A percentile compares a stretch with the other conserved stretches of the same genome.
phyloP scores from a whole-genome alignment of 2,113 vertebrate species.

The Mustela nigripes region DNA sequence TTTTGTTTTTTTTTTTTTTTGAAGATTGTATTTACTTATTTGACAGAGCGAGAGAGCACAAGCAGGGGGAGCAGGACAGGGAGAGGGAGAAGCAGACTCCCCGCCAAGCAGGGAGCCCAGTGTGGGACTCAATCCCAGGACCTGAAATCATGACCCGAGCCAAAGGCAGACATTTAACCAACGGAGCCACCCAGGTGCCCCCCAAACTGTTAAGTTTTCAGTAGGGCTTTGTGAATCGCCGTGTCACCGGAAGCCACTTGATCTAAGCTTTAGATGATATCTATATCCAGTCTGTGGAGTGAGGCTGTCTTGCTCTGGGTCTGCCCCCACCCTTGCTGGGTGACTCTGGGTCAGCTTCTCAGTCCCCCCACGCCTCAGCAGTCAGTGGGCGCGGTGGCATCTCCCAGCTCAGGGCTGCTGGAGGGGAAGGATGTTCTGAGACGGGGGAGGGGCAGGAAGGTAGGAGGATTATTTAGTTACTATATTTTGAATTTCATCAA shows the following conservation, averaged over 20 bases:
- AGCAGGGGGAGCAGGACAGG: not conserved
- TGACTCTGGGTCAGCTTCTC: not conserved
- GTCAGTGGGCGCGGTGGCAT: not conserved
- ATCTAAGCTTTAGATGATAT: not conserved
- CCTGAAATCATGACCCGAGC: too few species aligned
- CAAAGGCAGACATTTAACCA: not conserved
- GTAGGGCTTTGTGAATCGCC: not conserved
- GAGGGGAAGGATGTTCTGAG: not conserved
- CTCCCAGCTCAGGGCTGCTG: not conserved
- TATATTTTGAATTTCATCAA: not conserved
- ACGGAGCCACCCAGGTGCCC: not conserved
- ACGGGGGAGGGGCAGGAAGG: not conserved
- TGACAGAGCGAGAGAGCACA: not conserved
- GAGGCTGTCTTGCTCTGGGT: not conserved
- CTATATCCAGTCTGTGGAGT: not conserved
- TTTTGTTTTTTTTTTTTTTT: not conserved
- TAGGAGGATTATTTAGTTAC: too few species aligned
- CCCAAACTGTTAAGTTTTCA: not conserved
- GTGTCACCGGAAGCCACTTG: not conserved
- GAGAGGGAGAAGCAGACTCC: not conserved
- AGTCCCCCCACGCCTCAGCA: not conserved
- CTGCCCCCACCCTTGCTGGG: not conserved
- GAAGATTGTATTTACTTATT: not conserved
- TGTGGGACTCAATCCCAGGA: not conserved
- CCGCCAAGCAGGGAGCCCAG: not conserved